Percentiles rank a stretch among this genome's conserved stretches.
phyloP scores from a whole-genome alignment of 2,797 vertebrate species.

The Limosa lapponica region DNA sequence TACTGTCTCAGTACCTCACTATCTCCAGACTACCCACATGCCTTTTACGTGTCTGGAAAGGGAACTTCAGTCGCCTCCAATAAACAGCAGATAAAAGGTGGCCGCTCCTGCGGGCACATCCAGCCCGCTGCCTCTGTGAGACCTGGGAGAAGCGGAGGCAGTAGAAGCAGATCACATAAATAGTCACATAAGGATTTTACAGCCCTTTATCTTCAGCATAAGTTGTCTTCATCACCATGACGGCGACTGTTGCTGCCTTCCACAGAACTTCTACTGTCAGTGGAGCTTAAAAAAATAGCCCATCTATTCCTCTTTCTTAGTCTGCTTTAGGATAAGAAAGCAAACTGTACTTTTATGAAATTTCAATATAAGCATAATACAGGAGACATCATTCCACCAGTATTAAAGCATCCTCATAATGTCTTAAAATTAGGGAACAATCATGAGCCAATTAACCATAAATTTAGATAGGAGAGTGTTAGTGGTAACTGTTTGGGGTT shows the following conservation, averaged over 20 bases:
- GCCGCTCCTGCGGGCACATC: rapidly evolving
- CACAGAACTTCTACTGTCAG: background rate
- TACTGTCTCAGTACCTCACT: background rate
- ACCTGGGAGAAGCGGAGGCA: background rate
- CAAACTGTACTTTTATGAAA: background rate
- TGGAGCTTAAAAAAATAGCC: background rate
- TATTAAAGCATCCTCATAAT: background rate
- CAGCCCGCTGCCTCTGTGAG: background rate
- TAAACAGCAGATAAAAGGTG: background rate
- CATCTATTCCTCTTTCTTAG: background rate
- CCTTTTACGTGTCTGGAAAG: background rate
- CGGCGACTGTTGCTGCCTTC: background rate
- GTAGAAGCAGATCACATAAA: background rate
- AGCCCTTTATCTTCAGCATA: background rate
- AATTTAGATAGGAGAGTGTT: background rate
- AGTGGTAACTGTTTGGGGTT: background rate
- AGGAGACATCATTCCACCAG: background rate
- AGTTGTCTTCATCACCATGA: background rate
- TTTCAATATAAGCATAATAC: background rate
- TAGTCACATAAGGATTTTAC: background rate
- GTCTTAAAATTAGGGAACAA: background rate
- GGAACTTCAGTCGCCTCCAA: background rate
- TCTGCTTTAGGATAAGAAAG: background rate
- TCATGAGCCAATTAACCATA: background rate
- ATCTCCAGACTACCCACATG: background rate